Evolutionary conservation across 2,113 vertebrate species (phyloP).

Genomic region (Gavia stellata): DNA sequence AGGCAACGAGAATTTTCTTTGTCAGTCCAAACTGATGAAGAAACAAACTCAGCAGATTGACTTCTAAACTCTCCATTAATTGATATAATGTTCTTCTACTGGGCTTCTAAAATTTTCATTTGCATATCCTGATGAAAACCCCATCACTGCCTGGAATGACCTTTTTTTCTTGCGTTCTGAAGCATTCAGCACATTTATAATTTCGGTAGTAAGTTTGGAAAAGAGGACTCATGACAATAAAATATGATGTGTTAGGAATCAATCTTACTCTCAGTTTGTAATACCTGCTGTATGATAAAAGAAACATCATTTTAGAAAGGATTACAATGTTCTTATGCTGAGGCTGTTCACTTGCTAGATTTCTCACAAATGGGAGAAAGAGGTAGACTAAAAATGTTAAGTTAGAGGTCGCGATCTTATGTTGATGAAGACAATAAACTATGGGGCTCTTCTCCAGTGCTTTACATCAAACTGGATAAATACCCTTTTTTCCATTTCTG

Average conservation of each 20-base stretch:
- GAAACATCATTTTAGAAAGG: background rate
- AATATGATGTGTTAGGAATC: background rate
- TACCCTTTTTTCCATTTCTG: background rate
- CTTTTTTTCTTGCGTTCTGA: background rate
- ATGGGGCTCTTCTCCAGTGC: background rate
- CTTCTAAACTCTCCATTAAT: background rate
- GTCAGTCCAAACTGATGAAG: background rate
- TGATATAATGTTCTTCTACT: background rate
- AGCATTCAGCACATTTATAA: background rate
- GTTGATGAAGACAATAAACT: background rate
- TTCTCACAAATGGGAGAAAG: background rate
- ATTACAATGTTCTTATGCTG: background rate
- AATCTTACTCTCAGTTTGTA: background rate
- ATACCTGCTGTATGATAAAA: background rate
- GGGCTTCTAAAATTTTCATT: background rate
- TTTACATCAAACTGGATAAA: background rate
- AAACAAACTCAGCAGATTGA: background rate
- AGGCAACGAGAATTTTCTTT: background rate
- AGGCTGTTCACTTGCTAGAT: background rate
- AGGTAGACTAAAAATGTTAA: background rate
- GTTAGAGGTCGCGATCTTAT: background rate
- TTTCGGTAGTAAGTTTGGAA: background rate
- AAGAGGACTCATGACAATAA: background rate
- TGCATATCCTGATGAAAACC: background rate
- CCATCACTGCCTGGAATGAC: background rate